These are phyloP conservation scores for Scaptomyza caliginosa DNA, from an alignment of 2,888 invertebrate genomes.

Conservation along the genomic window DNA sequence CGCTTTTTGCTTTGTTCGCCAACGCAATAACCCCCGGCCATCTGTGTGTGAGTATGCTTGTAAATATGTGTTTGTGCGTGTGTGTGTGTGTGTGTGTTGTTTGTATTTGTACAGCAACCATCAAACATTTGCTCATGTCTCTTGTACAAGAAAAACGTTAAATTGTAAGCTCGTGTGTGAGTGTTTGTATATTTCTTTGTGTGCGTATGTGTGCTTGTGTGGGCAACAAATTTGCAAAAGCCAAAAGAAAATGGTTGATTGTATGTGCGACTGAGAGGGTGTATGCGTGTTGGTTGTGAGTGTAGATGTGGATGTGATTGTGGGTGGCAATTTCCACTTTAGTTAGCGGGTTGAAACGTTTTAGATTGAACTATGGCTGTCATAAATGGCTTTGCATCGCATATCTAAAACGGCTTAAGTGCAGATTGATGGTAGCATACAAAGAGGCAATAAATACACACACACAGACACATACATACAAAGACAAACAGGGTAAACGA, in stretches of 20 bases:
- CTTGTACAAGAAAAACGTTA: slow-evolving; percentile 50
- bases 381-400: slow-evolving; percentile 68
- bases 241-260: slow-evolving; percentile 74
- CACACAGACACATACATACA: not conserved
- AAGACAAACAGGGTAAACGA: not conserved
- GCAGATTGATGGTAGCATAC: slow-evolving; percentile 61
- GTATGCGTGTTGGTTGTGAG: slow-evolving; percentile 1
- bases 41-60: slow-evolving; percentile 24
- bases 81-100: slow-evolving; percentile 59
- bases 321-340: slow-evolving; percentile 67
- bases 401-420: slow-evolving; percentile 73
- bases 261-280: slow-evolving; percentile 1
- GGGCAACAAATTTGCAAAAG: slow-evolving; percentile 65
- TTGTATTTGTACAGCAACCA: slow-evolving; percentile 82
- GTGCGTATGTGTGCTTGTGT: slow-evolving; percentile 15
- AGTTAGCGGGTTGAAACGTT: slow-evolving; percentile 68
- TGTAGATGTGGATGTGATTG: slow-evolving; percentile 31
- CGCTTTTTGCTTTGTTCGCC: slow-evolving; percentile 69
- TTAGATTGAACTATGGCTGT: slow-evolving; percentile 73
- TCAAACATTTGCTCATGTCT: slow-evolving; percentile 77
- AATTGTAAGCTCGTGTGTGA: slow-evolving; percentile 45
- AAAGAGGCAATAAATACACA: slow-evolving; percentile 26
- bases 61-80: slow-evolving; percentile 17
- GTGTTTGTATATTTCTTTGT: slow-evolving; percentile 1
- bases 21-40: slow-evolving; percentile 67